Evolutionary conservation across 2,797 vertebrate genomes (phyloP).

Genomic region (Rhyacichthys aspro): DNA sequence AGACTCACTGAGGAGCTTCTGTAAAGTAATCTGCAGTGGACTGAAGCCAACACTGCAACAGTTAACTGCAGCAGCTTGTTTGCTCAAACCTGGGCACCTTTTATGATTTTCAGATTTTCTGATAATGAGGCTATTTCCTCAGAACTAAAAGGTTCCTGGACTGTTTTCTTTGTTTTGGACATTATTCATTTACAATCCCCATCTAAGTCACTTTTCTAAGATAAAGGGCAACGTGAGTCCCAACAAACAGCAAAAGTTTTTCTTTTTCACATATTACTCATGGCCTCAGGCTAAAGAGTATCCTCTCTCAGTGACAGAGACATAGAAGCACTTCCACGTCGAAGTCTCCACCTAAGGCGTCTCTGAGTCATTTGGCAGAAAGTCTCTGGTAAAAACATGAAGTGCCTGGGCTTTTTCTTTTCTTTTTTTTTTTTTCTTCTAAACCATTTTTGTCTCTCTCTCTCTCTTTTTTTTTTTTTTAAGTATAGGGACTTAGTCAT

Average conservation of each 20-base stretch:
- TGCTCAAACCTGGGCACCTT: background rate
- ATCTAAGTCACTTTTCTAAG: no score
- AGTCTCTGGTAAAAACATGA: background rate
- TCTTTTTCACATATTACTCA: slow-evolving; percentile 13
- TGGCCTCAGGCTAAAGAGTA: slow-evolving; percentile 17
- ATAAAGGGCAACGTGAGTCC: no score
- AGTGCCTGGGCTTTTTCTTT: background rate
- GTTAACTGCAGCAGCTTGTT: background rate
- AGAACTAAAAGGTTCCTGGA: background rate
- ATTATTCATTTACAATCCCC: no score
- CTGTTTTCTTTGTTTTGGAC: background rate
- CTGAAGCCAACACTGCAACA: background rate
- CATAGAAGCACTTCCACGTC: slow-evolving; percentile 4
- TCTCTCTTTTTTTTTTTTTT: no score
- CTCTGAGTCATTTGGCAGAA: slow-evolving; percentile 7
- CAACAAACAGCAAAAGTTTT: background rate
- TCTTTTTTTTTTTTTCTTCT: background rate
- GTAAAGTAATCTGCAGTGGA: background rate
- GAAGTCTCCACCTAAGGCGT: slow-evolving; percentile 13
- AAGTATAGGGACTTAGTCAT: no score
- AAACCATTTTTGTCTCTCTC: background rate
- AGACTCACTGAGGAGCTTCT: background rate
- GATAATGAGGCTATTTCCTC: background rate
- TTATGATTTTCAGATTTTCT: slow-evolving; percentile 5
- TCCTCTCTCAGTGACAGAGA: slow-evolving; percentile 6